Evolutionary conservation across 2,797 vertebrate species (phyloP).

Genomic region (Champsocephalus esox): DNA sequence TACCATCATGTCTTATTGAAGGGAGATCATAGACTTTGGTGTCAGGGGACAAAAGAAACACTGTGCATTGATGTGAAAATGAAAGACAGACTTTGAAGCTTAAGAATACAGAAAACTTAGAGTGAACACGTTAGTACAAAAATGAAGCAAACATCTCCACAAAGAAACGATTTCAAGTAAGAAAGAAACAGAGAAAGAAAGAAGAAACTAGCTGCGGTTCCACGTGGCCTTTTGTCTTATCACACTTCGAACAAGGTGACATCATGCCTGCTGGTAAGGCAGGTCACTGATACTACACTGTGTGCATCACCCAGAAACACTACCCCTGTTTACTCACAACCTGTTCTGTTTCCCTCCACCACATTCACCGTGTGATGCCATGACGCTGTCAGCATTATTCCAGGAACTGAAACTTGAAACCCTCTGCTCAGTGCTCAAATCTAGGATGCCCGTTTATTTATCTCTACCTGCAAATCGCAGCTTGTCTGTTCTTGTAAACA

Average conservation of each 20-base stretch:
- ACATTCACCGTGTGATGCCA: constrained; percentile 36
- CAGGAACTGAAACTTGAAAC: constrained; percentile 66
- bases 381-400: constrained; percentile 59
- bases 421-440: constrained; percentile 26
- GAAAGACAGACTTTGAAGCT: background rate
- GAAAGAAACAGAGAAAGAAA: background rate
- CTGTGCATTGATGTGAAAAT: constrained; percentile 17
- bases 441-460: constrained; percentile 28
- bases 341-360: constrained; percentile 41
- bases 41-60: background rate
- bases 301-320: constrained; percentile 65
- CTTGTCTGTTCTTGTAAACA: constrained; percentile 48
- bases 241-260: constrained; percentile 60
- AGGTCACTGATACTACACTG: constrained; percentile 69
- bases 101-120: constrained; percentile 5
- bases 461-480: constrained; percentile 50
- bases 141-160: background rate
- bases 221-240: constrained; percentile 40
- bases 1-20: constrained; percentile 13
- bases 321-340: constrained; percentile 60
- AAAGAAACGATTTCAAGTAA: background rate
- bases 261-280: constrained; percentile 65
- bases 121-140: background rate
- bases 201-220: background rate
- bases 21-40: constrained; percentile 26